A percentile compares a stretch with the other conserved stretches of the same genome.
Evolutionary conservation across 2,113 vertebrate species (phyloP).

Genomic region (Tupaia tana): DNA sequence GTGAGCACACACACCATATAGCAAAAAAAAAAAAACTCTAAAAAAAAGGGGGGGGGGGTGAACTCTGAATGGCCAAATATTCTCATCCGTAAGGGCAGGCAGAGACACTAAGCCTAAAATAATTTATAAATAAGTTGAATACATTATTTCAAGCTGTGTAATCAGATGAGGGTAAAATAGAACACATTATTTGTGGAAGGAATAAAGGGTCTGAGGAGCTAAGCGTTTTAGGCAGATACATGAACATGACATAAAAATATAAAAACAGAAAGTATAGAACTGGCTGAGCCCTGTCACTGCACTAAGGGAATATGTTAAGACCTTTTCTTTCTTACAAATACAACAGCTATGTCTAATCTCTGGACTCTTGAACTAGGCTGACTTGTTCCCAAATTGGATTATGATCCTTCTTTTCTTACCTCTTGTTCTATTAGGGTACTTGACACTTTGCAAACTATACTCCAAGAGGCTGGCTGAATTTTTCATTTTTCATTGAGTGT

Average conservation of each 20-base stretch:
- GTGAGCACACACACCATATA: no score
- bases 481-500: background rate
- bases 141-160: background rate
- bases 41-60: background rate
- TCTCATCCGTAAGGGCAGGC: background rate
- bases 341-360: background rate
- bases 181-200: background rate
- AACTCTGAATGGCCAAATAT: background rate
- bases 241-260: background rate
- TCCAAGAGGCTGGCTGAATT: background rate
- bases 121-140: background rate
- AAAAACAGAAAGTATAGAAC: background rate
- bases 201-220: background rate
- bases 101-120: background rate
- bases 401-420: background rate
- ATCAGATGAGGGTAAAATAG: background rate
- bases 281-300: background rate
- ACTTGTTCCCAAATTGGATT: background rate
- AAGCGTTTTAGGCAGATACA: background rate
- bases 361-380: background rate
- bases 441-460: background rate
- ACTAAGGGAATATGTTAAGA: background rate
- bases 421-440: background rate
- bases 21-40: no score
- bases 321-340: background rate